Base-by-base conservation (phyloP, 1,140 invertebrate genomes). In the Drosophila insularis region DNA sequence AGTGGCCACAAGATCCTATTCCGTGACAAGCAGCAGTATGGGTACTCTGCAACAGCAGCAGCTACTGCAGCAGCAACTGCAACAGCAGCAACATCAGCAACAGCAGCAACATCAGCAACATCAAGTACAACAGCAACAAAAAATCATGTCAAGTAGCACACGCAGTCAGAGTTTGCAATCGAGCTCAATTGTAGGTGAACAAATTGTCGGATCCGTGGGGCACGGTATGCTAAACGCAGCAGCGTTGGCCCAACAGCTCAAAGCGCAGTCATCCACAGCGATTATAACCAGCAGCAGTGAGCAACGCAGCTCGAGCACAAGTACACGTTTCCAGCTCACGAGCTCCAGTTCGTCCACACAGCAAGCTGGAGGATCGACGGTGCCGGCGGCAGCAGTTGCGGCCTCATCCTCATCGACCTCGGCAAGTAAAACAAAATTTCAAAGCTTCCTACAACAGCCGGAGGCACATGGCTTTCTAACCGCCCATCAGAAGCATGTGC, bases 401-500 rank as follows among this genome's bases (percentile, higher is more conserved):
- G 64, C 37, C n/a, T 3, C 66, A 5, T 40, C 68, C 0, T 46
- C 63, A 35, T 35, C 72, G 59, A 39, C 67, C 0, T 46, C 69
- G 19, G 46, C 71, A 56, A 46, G 63, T 1, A 90, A 92, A 46
- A 68, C 90, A 6, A 91, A 91, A 27, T 92, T 92, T 60, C 89
- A 91, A 39, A 92, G 91, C 32, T 92, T 92, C 40, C 61, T 92
- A 1, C 91, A 92, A 54, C 91, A 92, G 56, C 91, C 91, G 8
- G 91, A 92, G 64, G 72, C 71, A 3, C 14, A 79, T n/a, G 77
- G 76, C 0, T 92, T 91, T 27, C 62, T 92, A 0, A 92, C 90
- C 0, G 91, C 91, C 19, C 91, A 92, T 56, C 91, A 92, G 68
- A 92, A 92, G 63, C 91, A 92, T 67, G 91, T 92, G 11, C 81